Percentiles rank a stretch among this genome's conserved stretches.
Evolutionary conservation across 1,140 invertebrate genomes (phyloP).

Genomic region (Venturia canescens): DNA sequence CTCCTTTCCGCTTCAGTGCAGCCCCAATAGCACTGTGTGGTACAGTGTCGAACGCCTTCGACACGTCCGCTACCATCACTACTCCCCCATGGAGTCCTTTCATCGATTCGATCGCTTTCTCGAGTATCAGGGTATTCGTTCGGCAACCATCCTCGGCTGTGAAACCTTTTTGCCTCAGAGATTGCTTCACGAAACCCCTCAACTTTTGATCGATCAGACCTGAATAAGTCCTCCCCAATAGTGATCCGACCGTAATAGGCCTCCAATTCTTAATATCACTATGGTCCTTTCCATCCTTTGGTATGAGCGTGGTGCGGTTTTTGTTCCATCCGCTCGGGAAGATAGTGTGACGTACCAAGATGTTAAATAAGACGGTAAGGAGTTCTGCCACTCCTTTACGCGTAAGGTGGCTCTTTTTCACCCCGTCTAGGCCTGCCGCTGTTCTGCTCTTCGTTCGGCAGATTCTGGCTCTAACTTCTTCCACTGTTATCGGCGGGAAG

Average conservation of each 20-base stretch:
- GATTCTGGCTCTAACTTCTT: constrained; percentile 35
- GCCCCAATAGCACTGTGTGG: too few species aligned
- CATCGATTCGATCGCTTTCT: constrained; percentile 21
- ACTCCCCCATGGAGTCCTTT: constrained; percentile 47
- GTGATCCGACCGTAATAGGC: too few species aligned
- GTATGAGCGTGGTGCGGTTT: constrained; percentile 61
- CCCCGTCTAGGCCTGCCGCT: constrained; percentile 46
- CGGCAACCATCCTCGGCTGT: constrained; percentile 55
- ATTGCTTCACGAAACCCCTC: too few species aligned
- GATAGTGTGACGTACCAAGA: constrained; percentile 33
- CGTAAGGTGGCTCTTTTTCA: constrained; percentile 40
- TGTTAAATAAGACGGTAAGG: constrained; percentile 41
- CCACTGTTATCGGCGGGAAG: constrained; percentile 22
- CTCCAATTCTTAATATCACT: constrained; percentile 52
- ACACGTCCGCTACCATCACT: constrained; percentile 12
- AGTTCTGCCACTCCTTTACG: neutral
- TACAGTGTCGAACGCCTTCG: too few species aligned
- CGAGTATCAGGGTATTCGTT: constrained; percentile 51
- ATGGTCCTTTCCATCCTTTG: constrained; percentile 55
- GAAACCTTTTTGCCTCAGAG: too few species aligned
- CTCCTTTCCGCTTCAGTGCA: too few species aligned
- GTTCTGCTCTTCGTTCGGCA: constrained; percentile 12
- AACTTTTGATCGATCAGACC: constrained; percentile 56
- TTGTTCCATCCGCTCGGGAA: constrained; percentile 54
- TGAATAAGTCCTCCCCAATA: constrained; percentile 55